Evolutionary conservation across 2,113 vertebrate genomes (phyloP), one percentile per base, ranked within the genome.

Genomic region (Sturnus vulgaris): DNA sequence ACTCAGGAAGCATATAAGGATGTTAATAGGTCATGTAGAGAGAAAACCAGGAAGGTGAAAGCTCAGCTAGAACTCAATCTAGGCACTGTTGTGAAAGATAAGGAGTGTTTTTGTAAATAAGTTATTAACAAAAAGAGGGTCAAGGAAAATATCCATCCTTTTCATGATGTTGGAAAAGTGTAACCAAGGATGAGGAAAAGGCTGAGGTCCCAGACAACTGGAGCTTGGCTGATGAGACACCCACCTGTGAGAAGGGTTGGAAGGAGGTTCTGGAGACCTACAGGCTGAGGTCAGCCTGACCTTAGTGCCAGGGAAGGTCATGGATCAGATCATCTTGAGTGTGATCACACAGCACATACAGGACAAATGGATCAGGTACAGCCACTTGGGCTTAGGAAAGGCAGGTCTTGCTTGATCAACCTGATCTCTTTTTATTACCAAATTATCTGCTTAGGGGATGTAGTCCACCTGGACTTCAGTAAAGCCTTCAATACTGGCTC

Each of bases 201-300:
- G 10, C 56, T 86, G 84, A 64, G 21, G n/a, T 47, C 20, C 30
- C 40, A 47, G 23, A 25, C 0, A 1, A 16, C 28, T 47, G 19
- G 28, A 61, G 10, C 9, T 30, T 78, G n/a, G 12, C 24, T 20
- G n/a, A 0, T 40, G 35, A n/a, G 20, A 20, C 12, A 19, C 3
- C 8, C 15, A 11, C 30, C 39, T 61, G 16, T 0, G 0, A 55
- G 56, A 70, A 63, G 24, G 7, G 10, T 9, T 70, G 18, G n/a
- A 39, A 39, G 39, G 12, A 70, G 15, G 19, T 14, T 55, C n/a
- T 87, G n/a, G 19, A 44, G 39, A 60, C 2, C 55, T 52, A 33
- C 17, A 60, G 55, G 27, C 72, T 24, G 7, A 55, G 33, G 15
- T 61, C 47, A 86, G 55, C 33, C 55, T 70, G 47, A n/a, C 19